Base-by-base conservation (phyloP, 2,113 vertebrate species). In the Mirounga angustirostris region DNA sequence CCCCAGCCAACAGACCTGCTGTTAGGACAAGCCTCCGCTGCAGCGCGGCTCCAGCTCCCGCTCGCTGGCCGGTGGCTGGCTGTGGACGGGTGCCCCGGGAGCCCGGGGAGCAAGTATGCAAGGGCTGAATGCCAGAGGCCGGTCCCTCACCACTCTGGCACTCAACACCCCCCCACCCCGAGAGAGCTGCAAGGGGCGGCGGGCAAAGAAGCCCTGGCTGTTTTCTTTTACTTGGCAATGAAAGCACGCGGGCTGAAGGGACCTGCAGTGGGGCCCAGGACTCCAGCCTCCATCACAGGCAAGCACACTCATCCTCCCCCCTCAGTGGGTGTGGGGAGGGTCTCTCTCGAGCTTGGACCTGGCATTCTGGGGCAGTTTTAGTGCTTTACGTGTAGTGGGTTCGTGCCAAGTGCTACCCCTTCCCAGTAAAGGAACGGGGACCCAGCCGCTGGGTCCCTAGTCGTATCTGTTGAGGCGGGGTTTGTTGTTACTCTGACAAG, bases 321-420 rank as follows among this genome's bases (percentile, higher is more conserved):
- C 52, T 91, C 12, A 0, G 3, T 26, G 59, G 54, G 74, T 33
- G 33, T 71, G 50, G 46, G 73, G 11, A 63, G 50, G 1, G 14
- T 61, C 94, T 87, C 0, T 50, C 13, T 8, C 63, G 84, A 79
- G 89, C 92, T 79, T 81, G 79, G 96, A 79, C 63, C 50, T 86
- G 61, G 67, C 56, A 54, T 94, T 86, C 90, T 46, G 54, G 86
- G 89, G 85, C 36, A 52, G 78, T 58, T 86, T 93, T 73, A 94
- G 74, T 88, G 95, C n/a, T 94, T 93, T 65, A 33, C 18, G 16
- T 89, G 91, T 84, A 78, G 40, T 87, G 87, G 80, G 91, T 97
- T 92, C 71, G 95, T 97, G 98, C 92, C 97, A 96, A 93, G 97
- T 96, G 94, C 92, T 78, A 21, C 81, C 94, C 80, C 52, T 93